Percentiles rank a stretch among this genome's conserved stretches.
Evolutionary conservation across 2,113 vertebrate species (phyloP).

Genomic region (Nannobrachium achirus): DNA sequence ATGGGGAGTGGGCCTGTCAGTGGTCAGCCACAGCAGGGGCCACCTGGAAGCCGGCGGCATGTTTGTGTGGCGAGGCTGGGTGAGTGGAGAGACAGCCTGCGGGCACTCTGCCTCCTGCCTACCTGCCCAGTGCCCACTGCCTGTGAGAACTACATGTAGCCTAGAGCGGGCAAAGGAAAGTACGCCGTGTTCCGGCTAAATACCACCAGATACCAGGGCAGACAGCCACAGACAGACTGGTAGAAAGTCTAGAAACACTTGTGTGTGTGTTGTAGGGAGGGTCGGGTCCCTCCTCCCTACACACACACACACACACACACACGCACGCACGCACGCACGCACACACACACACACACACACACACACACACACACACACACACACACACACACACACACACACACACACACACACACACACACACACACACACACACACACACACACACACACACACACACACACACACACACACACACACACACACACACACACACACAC

Average conservation of each 20-base stretch:
- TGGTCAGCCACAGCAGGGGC: constrained; percentile 33
- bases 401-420: no score
- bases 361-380: not conserved
- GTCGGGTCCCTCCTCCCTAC: not conserved
- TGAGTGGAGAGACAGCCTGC: constrained; percentile 12
- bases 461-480: no score
- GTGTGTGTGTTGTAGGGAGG: not conserved
- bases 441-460: no score
- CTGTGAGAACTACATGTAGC: constrained; percentile 11
- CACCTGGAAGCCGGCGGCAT: constrained; percentile 35
- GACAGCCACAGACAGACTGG: constrained; percentile 4
- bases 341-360: not conserved
- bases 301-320: not conserved
- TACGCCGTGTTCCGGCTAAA: not conserved
- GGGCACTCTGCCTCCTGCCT: constrained; percentile 3
- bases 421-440: no score
- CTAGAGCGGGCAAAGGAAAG: constrained; percentile 1
- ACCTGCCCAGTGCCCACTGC: not conserved
- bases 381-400: not conserved
- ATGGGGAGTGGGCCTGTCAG: constrained; percentile 6
- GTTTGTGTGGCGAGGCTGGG: not conserved
- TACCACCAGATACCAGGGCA: not conserved
- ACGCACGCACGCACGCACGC: not conserved
- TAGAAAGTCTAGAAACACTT: not conserved
- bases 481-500: no score